Conservation (phyloP, 35 echinoderm and acorn worm genomes). For the Apostichopus parvimensis region DNA sequence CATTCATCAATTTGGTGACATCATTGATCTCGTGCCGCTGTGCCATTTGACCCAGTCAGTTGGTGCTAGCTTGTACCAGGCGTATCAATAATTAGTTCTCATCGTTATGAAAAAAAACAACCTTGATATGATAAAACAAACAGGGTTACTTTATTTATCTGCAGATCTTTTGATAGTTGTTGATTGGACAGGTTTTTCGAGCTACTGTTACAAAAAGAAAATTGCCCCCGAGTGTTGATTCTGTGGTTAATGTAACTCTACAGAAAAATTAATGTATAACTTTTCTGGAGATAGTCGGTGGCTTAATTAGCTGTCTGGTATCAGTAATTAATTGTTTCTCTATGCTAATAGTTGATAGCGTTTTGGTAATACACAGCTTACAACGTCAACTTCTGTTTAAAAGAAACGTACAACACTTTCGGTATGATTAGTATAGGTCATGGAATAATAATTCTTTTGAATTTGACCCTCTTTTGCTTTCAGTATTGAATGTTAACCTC, state of each 20-base stretch:
- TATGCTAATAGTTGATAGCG: neutral
- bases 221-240: constrained; percentile 16
- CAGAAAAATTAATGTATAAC: constrained; percentile 22
- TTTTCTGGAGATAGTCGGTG: neutral
- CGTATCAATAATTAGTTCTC: neutral
- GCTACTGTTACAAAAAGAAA: constrained; percentile 41
- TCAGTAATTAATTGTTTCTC: constrained; percentile 9
- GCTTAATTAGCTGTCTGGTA: constrained; percentile 28
- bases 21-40: neutral
- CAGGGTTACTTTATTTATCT: neutral
- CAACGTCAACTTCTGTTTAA: too few species aligned
- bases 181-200: neutral
- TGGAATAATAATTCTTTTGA: too few species aligned
- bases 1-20: neutral
- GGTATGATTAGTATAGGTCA: too few species aligned
- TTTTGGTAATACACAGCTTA: too few species aligned
- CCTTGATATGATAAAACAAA: neutral
- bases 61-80: neutral
- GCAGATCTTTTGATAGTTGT: neutral
- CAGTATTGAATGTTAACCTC: too few species aligned
- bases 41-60: neutral
- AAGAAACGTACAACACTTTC: too few species aligned
- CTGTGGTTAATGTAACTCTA: constrained; percentile 15
- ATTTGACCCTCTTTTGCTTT: too few species aligned
- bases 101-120: neutral